Evolutionary conservation across 2,888 invertebrate genomes (phyloP).

Genomic region (Globia sparganii): DNA sequence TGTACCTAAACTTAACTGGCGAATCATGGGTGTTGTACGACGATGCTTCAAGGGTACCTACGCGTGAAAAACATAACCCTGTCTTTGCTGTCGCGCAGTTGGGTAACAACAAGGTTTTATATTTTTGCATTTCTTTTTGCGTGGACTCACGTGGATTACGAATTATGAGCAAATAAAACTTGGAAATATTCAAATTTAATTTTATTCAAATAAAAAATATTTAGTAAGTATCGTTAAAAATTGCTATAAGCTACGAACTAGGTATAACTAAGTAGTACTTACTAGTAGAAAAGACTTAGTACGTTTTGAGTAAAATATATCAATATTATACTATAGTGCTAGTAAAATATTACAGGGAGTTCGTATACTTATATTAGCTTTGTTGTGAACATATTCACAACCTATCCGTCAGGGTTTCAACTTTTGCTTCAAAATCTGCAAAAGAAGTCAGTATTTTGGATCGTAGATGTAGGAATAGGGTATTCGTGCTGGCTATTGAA

Average conservation of each 20-base stretch:
- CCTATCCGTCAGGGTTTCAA: conserved; percentile 41
- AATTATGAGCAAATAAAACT: neutral
- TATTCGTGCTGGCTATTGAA: neutral
- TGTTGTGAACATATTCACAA: neutral
- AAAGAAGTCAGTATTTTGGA: neutral
- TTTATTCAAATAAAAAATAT: neutral
- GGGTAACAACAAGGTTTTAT: no score
- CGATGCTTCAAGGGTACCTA: no score
- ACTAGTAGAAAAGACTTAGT: neutral
- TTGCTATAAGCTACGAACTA: conserved; percentile 1
- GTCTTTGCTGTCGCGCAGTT: no score
- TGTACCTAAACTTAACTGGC: no score
- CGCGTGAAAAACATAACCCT: no score
- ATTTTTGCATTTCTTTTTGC: neutral
- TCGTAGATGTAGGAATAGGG: neutral
- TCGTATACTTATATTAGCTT: neutral
- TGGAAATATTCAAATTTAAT: no score
- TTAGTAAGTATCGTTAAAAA: neutral
- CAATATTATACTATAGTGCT: neutral
- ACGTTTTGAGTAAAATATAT: neutral
- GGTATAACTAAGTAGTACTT: neutral
- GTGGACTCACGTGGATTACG: no score
- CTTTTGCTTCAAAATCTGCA: conserved; percentile 55
- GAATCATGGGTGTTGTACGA: no score
- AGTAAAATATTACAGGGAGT: conserved; percentile 16